Evolutionary conservation across 2,888 invertebrate genomes (phyloP).

Genomic region (Dynastes grantii): DNA sequence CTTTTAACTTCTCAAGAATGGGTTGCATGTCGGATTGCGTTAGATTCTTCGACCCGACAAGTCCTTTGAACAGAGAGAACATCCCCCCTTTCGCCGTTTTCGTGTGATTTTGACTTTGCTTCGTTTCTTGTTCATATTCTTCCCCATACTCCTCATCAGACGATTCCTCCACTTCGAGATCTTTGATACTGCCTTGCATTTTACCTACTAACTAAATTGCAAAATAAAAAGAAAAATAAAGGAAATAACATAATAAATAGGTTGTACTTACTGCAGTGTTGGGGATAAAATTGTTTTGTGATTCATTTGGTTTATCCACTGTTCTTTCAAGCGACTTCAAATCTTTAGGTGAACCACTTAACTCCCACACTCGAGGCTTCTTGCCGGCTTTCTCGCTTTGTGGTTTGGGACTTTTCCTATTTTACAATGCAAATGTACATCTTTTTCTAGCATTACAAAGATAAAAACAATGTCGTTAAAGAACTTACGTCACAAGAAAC

Average conservation of each 20-base stretch:
- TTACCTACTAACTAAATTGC: constrained; percentile 81
- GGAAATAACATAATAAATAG: neutral
- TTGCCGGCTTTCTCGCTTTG: constrained; percentile 84
- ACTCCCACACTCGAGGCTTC: constrained; percentile 92
- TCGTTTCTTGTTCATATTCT: constrained; percentile 67
- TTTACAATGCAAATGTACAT: neutral
- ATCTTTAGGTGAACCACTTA: constrained; percentile 86
- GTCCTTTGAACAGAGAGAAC: constrained; percentile 87
- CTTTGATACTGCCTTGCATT: constrained; percentile 88
- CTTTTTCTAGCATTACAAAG: neutral
- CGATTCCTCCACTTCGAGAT: constrained; percentile 86
- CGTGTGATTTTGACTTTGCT: constrained; percentile 47
- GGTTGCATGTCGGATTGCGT: constrained; percentile 86
- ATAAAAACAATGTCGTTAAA: constrained; percentile 15
- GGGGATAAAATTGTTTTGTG: constrained; percentile 74
- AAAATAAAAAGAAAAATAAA: constrained; percentile 32
- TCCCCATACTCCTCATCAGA: constrained; percentile 79
- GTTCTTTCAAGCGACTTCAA: constrained; percentile 86
- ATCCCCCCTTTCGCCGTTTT: constrained; percentile 74
- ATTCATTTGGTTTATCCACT: constrained; percentile 81
- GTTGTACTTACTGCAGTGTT: constrained; percentile 75
- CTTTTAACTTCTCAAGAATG: constrained; percentile 92
- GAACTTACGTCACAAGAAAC: constrained; percentile 55
- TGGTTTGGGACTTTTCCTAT: constrained; percentile 73
- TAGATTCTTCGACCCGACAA: constrained; percentile 93